phyloP scores from a whole-genome alignment of 2,113 vertebrate species.

The Gymnorhina tibicen region DNA sequence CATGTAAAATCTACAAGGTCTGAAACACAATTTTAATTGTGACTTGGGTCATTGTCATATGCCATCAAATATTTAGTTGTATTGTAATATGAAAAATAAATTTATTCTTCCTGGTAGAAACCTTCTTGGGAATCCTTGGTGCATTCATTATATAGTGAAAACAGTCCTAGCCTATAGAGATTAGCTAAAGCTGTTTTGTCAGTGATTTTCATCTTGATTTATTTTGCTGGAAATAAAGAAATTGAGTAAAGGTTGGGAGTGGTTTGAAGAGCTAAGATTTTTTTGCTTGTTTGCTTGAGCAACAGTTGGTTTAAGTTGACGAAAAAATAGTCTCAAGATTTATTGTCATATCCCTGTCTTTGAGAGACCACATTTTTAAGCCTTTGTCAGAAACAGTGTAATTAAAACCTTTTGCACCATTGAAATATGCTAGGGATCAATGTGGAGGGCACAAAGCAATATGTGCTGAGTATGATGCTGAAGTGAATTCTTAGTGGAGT shows the following conservation, averaged over 20 bases:
- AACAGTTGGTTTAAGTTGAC: not conserved
- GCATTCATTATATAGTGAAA: rapidly evolving
- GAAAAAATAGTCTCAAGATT: not conserved
- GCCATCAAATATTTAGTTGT: not conserved
- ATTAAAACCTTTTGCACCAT: not conserved
- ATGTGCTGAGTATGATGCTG: not conserved
- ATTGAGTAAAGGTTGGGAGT: not conserved
- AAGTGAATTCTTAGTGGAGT: not conserved
- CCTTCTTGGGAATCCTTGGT: not conserved
- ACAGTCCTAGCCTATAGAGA: not conserved
- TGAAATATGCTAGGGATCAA: not conserved
- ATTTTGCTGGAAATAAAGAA: not conserved
- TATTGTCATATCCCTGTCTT: not conserved
- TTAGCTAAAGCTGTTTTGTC: not conserved
- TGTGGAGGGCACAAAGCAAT: not conserved
- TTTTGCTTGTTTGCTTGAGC: not conserved
- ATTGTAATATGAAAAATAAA: not conserved
- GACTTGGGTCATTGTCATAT: not conserved
- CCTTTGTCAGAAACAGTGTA: not conserved
- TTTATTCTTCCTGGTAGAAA: not conserved
- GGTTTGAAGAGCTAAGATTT: not conserved
- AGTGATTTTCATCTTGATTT: not conserved
- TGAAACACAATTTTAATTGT: not conserved
- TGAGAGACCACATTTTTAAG: not conserved
- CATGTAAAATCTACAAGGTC: not conserved